Evolutionary conservation across 2,113 vertebrate species (phyloP), one percentile per base, ranked within the genome.

Genomic region (Erpornis zantholeuca): DNA sequence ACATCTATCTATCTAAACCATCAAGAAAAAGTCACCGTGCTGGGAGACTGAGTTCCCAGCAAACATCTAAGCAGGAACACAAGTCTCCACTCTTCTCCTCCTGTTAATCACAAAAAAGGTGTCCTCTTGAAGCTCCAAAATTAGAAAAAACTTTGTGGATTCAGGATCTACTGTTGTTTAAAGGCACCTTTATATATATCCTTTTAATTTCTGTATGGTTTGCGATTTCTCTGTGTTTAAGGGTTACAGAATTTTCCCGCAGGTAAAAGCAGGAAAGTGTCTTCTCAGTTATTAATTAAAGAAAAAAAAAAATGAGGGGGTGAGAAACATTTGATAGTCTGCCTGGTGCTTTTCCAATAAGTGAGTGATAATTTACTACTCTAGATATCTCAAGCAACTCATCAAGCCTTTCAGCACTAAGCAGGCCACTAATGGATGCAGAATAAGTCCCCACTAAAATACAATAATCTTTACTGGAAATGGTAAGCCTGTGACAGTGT

Each of bases 341-440:
- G 33, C 11, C 59, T 87, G 42, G 75, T 95, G 52, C 35, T 65
- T 96, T 91, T 90, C 75, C 90, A 85, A 36, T 86, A 80, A 88
- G 15, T 56, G 38, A 83, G 35, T 66, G 68, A 61, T 49, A 88
- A 94, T 68, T 83, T 1, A 40, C 59, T 90, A 17, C 56, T 90
- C 35, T 60, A 56, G 85, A 27, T 83, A 52, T 47, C 66, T 77
- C 50, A 35, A 91, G 66, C 29, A 92, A 84, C 91, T 92, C 44
- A 89, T 95, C 92, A 92, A 88, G 47, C 63, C 24, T 94, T 91
- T 82, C 76, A 94, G 71, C 90, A 77, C 47, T 15, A 31, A 85
- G 33, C 56, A 88, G 71, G 47, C 79, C 59, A 73, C 36, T 94
- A 94, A 91, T 90, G 79, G 82, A 82, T 73, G 31, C 54, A 65